Base-by-base conservation (phyloP, 2,888 invertebrate genomes). In the Protodeltote pygarga region DNA sequence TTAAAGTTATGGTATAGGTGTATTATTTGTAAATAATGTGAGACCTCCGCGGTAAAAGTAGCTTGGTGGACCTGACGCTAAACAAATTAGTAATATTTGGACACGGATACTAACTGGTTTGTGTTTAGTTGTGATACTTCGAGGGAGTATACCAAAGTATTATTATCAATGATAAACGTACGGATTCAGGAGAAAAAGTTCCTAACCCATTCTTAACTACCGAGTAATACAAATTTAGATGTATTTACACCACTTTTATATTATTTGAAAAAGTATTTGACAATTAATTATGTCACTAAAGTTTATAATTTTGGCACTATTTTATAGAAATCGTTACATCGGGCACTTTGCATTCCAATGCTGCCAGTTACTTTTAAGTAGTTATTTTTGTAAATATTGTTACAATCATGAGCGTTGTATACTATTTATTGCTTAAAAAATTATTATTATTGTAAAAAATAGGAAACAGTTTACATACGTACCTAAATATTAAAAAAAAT, bases 361-460 rank as follows among this genome's bases (percentile, higher is more conserved):
- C 61, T 51, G 50, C 39, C 42, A 34, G 17, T 17, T 49, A 42
- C 34, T 39, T 37, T 32, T 49, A 70, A 16, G 47, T 63, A 58
- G 49, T 57, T 55, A 61, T 65, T 74, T 74, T 70, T 87, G 85
- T 88, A 84, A 71, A 85, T 87, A 87, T 77, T 81, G 82, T 86
- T 82, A 75, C 63, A 65, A 77, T 72, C 47, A 67, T 71, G 50
- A 77, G 75, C 81, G 78, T 78, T 82, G 81, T 85, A 64, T 68
- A 85, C 75, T 88, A 90, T 91, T 91, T 91, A 89, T 90, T 90
- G 76, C 73, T 73, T 71, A 60, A 65, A 60, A 57, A 55, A 40
- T 59, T 52, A 33, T 59, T 29, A 51, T 55, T 77, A 79, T 75
- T 83, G 81, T 85, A 80, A 68, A 78, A 73, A 74, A 75, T 72